Percentiles rank a stretch among this genome's conserved stretches.
These are phyloP conservation scores for Oligia fasciuncula DNA, from an alignment of 2,888 invertebrate genomes.

Conservation along the genomic window DNA sequence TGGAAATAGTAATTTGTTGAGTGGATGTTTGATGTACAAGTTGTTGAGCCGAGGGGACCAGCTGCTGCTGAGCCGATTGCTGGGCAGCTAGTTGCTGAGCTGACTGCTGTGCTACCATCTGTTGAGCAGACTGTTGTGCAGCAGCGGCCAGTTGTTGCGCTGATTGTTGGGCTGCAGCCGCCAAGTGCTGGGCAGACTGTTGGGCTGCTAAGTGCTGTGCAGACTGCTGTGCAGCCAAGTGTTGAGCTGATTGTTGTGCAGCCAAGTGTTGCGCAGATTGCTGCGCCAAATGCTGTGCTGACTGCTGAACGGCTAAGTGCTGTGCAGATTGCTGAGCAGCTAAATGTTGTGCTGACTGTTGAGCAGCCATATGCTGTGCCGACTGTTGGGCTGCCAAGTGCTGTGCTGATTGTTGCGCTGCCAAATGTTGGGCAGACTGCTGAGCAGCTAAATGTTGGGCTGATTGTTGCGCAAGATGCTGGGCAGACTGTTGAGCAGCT, in stretches of 20 bases:
- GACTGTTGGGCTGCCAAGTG: constrained; percentile 80
- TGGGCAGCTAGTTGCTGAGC: constrained; percentile 84
- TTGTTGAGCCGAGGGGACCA: constrained; percentile 83
- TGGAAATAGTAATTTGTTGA: constrained; percentile 87
- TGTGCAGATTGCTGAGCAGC: constrained; percentile 76
- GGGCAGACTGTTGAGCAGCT: constrained; percentile 79
- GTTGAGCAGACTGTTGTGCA: constrained; percentile 79
- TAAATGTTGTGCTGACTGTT: constrained; percentile 79
- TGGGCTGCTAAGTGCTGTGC: constrained; percentile 76
- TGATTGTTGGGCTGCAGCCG: constrained; percentile 79
- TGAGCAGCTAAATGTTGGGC: constrained; percentile 78
- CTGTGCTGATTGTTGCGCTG: constrained; percentile 81
- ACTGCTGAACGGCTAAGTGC: constrained; percentile 75
- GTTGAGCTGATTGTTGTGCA: constrained; percentile 71
- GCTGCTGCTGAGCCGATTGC: constrained; percentile 85
- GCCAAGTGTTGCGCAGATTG: constrained; percentile 76
- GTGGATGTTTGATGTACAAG: constrained; percentile 87
- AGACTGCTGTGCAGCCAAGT: constrained; percentile 72
- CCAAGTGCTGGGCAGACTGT: constrained; percentile 80
- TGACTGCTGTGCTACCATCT: constrained; percentile 79
- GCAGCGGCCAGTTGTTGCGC: constrained; percentile 80
- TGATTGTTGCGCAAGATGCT: constrained; percentile 78
- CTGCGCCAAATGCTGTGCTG: constrained; percentile 75
- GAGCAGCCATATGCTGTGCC: constrained; percentile 82
- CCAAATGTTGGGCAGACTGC: constrained; percentile 78